Conservation (phyloP, 2,797 vertebrate genomes). For the Pyrocephalus nanus region DNA sequence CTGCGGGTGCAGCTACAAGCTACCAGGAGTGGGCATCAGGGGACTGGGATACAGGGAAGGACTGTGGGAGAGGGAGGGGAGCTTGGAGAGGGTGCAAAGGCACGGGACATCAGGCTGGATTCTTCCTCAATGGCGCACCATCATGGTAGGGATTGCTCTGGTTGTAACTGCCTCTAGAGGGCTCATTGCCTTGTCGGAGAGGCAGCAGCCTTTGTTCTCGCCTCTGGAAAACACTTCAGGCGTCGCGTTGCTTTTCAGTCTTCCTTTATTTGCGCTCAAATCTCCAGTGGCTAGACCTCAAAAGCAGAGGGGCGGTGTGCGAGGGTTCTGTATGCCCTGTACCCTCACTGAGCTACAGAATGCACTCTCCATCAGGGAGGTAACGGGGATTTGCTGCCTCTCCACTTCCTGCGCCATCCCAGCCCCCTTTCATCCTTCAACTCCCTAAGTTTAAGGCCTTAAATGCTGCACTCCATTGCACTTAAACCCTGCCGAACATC, state of each 20-base stretch:
- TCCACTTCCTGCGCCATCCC: not conserved
- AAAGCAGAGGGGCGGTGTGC: not conserved
- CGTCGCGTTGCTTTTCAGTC: not conserved
- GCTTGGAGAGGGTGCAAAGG: not conserved
- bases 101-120: too few species aligned
- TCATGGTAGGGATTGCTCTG: not conserved
- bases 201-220: not conserved
- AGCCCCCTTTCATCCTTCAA: not conserved
- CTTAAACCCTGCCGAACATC: not conserved
- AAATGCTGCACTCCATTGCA: not conserved
- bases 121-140: fast-evolving
- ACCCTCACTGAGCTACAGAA: fast-evolving
- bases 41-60: not conserved
- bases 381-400: not conserved
- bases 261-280: not conserved
- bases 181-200: slow-evolving; percentile 21
- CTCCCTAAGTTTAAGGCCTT: not conserved
- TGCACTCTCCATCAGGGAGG: fast-evolving
- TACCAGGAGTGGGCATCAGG: not conserved
- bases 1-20: too few species aligned
- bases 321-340: not conserved
- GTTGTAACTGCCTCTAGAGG: slow-evolving; percentile 49
- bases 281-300: not conserved
- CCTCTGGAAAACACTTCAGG: not conserved
- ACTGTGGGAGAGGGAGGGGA: not conserved